Base-by-base conservation (phyloP, 2,888 invertebrate genomes). In the Morinoia aosen region DNA sequence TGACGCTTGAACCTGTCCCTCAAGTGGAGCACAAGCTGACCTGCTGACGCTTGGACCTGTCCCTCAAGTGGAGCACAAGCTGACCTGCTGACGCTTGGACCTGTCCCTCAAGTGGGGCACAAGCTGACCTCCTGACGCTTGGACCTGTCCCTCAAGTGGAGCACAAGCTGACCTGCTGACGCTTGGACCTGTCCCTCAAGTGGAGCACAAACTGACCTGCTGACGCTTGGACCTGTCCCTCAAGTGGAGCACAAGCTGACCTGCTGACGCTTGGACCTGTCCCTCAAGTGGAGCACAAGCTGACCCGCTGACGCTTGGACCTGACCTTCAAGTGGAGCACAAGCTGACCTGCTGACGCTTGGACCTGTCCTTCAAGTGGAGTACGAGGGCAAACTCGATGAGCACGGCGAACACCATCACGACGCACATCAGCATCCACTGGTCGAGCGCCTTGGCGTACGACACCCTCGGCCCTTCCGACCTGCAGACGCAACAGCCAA, bases 381-480 rank as follows among this genome's bases (percentile, higher is more conserved):
- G 95, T 76, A 97, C 97, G 61, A 97, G 93, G 40, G 97, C 97
- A 96, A 97, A 97, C 96, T 97, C 97, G 19, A 97, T 93, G 39
- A 97, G 95, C 25, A 96, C 97, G 57, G 96, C 96, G 95, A 97
- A 97, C 33, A 97, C 97, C 91, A 97, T 97, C 14, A 97, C 96
- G 48, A 97, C 96, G 95, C 97, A 97, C 90, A 96, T 96, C 57
- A 97, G 96, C 96, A 97, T 97, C 97, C 97, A 97, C 8, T 97
- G 96, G 95, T 97, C 97, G 33, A 97, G 95, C 0, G 97, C 97
- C 64, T 97, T 97, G 39, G 97, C 97, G 97, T 97, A 95, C 97
- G 97, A 95, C 97, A 97, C 97, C 61, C 96, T 96, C 0, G 96
- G 96, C 95, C 96, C 96, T 95, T 96, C 96, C 95, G 95, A 64